Evolutionary conservation across 2,888 invertebrate genomes (phyloP).

Genomic region (Osedax fenrisi): DNA sequence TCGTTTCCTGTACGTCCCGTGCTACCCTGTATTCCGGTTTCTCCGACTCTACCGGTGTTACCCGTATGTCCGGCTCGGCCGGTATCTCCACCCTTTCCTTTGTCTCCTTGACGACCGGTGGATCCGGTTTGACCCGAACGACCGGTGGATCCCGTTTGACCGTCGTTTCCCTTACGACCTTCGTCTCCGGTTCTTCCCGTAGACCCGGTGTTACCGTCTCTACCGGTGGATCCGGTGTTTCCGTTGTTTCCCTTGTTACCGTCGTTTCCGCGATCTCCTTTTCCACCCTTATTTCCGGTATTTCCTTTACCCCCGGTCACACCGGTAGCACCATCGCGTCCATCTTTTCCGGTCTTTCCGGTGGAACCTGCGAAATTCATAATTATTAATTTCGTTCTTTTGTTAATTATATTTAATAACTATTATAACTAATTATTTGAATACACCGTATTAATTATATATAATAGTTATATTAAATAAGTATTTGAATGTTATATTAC

Average conservation of each 20-base stretch:
- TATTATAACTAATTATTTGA: no score
- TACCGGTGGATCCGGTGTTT: neutral
- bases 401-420: no score
- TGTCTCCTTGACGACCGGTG: constrained; percentile 18
- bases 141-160: constrained; percentile 30
- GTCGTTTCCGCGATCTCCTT: constrained; percentile 16
- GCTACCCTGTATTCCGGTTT: neutral
- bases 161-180: constrained; percentile 22
- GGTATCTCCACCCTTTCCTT: neutral
- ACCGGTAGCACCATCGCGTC: constrained; percentile 33
- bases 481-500: neutral
- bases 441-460: no score
- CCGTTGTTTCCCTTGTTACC: neutral
- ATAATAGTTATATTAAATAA: no score
- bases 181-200: constrained; percentile 23
- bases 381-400: no score
- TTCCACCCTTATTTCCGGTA: constrained; percentile 19
- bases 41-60: neutral
- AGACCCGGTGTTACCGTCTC: constrained; percentile 22
- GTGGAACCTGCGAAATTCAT: constrained; percentile 28
- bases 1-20: neutral
- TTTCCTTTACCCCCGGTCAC: constrained; percentile 26
- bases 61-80: neutral
- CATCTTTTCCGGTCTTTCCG: constrained; percentile 31
- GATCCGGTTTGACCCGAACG: constrained; percentile 18